Base-by-base conservation (phyloP, 2,888 invertebrate genomes). In the Gastrophysa polygoni region DNA sequence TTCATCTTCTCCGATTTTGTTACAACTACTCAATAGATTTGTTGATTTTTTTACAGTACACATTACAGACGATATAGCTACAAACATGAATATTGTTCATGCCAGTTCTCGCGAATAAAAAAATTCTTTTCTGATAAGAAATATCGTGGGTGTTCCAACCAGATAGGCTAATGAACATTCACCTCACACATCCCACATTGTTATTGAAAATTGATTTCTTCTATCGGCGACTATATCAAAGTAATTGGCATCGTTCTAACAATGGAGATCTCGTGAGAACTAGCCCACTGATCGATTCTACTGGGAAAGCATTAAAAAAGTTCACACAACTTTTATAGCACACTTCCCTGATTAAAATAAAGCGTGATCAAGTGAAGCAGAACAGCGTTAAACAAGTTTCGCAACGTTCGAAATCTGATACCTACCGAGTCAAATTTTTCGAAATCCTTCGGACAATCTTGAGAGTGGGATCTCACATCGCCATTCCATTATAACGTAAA, bases 81-180 rank as follows among this genome's bases (percentile, higher is more conserved):
- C 14, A 2, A 4, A 14, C 38, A n/a, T 14, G 14, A 8, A 10
- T 10, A 32, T 32, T 38, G 38, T n/a, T 14, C 38, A 14, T 38
- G 38, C 14, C 38, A 38, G 1, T 38, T 38, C 38, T 38, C 38
- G 38, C 38, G n/a, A 38, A 38, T 3, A 1, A 38, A 38, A n/a
- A n/a, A 38, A 14, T 38, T 38, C 14, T n/a, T 14, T 38, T n/a
- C 14, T 14, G 38, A 38, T 38, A 38, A 38, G 14, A 38, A 38
- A 38, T 14, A 14, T 38, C 14, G 38, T 38, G 38, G 38, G 38
- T 38, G 38, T 14, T 38, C 38, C 38, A 14, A 38, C 38, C 14
- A 38, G 38, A 38, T 38, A 38, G 38, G 38, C 38, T 38, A 38
- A 38, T 38, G 38, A 38, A 38, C 38, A 38, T 38, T 38, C 38